Evolutionary conservation across 2,113 vertebrate species (phyloP).

Genomic region (Otolemur garnettii): DNA sequence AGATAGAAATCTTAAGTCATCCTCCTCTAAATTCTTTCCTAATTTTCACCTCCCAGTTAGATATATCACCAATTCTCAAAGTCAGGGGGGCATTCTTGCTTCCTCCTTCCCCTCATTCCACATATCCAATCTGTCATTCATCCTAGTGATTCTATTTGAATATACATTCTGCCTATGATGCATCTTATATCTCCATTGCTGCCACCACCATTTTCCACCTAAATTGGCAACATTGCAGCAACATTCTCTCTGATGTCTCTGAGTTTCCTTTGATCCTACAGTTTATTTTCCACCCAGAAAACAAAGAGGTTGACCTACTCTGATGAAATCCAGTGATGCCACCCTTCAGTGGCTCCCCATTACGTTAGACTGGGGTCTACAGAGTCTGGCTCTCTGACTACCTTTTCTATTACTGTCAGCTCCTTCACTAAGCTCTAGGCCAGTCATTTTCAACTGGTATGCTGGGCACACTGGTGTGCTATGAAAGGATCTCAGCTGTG

Average conservation of each 20-base stretch:
- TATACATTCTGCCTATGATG: neutral
- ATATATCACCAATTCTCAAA: neutral
- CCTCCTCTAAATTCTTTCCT: neutral
- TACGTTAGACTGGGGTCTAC: neutral
- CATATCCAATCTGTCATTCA: neutral
- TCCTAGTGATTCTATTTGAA: neutral
- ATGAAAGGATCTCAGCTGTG: too few relatives aligned
- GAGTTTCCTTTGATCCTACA: neutral
- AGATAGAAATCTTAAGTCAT: neutral
- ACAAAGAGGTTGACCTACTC: too few relatives aligned
- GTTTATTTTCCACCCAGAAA: neutral
- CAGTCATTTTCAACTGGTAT: too few relatives aligned
- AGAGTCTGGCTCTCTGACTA: neutral
- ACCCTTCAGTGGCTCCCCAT: too few relatives aligned
- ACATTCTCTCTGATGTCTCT: neutral
- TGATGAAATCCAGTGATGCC: neutral
- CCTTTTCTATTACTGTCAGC: too few relatives aligned
- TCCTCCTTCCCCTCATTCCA: neutral
- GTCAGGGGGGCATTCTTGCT: too few relatives aligned
- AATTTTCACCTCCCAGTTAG: neutral
- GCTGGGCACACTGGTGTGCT: too few relatives aligned
- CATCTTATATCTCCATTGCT: neutral
- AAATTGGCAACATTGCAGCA: neutral
- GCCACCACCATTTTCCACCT: neutral
- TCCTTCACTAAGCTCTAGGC: too few relatives aligned